phyloP scores from a whole-genome alignment of 2,888 invertebrate species.

The Monoplex corrugatus region DNA sequence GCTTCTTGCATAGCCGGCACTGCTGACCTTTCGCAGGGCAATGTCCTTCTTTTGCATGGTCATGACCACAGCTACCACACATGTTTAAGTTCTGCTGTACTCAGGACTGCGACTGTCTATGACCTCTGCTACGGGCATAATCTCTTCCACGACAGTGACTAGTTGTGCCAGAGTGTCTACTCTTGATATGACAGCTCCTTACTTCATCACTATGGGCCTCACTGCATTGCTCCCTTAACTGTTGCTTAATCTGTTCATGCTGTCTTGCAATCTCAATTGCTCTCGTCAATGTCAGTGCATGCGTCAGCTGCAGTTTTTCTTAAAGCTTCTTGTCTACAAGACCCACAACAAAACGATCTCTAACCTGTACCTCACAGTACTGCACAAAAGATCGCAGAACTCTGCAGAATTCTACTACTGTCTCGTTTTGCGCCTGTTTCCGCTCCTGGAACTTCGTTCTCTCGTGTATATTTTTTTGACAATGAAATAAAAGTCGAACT shows the following conservation, averaged over 20 bases:
- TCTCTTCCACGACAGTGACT: not conserved
- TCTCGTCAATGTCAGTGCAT: not conserved
- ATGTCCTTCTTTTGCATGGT: not conserved
- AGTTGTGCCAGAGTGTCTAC: too few species aligned
- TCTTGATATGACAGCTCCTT: too few species aligned
- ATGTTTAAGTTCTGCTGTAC: not conserved
- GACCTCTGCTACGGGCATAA: not conserved
- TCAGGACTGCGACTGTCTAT: not conserved
- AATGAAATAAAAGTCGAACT: not conserved
- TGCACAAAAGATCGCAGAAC: not conserved
- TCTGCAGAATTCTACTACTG: not conserved
- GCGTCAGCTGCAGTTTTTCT: constrained; percentile 12
- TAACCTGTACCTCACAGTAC: not conserved
- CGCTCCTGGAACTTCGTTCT: not conserved
- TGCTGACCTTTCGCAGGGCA: not conserved
- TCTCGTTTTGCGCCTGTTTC: not conserved
- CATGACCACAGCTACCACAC: not conserved
- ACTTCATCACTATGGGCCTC: not conserved
- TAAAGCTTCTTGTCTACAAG: not conserved
- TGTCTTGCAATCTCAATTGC: constrained; percentile 1
- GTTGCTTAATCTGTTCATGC: not conserved
- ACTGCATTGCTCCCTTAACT: not conserved
- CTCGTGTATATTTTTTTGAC: not conserved
- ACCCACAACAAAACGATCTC: constrained; percentile 7
- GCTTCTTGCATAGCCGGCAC: not conserved